phyloP scores from a whole-genome alignment of 2,113 vertebrate genomes.

The Felis chaus region DNA sequence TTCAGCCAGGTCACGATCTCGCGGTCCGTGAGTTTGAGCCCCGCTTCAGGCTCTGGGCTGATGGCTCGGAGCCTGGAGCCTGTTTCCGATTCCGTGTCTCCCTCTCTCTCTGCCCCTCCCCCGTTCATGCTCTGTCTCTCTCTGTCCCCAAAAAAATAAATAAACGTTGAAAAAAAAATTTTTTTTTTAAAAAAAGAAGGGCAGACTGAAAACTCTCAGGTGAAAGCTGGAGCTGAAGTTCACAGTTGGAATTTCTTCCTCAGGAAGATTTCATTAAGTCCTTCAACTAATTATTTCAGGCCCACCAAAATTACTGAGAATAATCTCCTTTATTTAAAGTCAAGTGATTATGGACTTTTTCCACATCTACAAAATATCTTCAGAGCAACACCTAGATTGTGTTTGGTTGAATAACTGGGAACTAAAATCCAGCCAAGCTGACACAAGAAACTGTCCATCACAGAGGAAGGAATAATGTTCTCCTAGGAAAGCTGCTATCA shows the following conservation, averaged over 20 bases:
- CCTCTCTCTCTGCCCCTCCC: too few relatives aligned
- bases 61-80: too few relatives aligned
- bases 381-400: not conserved
- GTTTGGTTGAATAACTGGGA: not conserved
- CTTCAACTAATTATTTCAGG: not conserved
- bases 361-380: not conserved
- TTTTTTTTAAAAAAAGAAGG: not conserved
- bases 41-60: too few relatives aligned
- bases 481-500: not conserved
- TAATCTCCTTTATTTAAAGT: not conserved
- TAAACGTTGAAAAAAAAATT: too few relatives aligned
- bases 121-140: too few relatives aligned
- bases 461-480: not conserved
- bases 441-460: not conserved
- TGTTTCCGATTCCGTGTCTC: too few relatives aligned
- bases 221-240: not conserved
- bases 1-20: too few relatives aligned
- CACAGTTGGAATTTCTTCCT: not conserved
- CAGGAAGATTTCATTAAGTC: not conserved
- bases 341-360: not conserved
- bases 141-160: too few relatives aligned
- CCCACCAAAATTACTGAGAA: not conserved
- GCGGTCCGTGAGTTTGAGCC: too few relatives aligned
- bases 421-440: not conserved
- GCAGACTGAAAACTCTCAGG: not conserved